Conservation (phyloP, 2,113 vertebrate genomes). For the Machaerirhynchus nigripectus region DNA sequence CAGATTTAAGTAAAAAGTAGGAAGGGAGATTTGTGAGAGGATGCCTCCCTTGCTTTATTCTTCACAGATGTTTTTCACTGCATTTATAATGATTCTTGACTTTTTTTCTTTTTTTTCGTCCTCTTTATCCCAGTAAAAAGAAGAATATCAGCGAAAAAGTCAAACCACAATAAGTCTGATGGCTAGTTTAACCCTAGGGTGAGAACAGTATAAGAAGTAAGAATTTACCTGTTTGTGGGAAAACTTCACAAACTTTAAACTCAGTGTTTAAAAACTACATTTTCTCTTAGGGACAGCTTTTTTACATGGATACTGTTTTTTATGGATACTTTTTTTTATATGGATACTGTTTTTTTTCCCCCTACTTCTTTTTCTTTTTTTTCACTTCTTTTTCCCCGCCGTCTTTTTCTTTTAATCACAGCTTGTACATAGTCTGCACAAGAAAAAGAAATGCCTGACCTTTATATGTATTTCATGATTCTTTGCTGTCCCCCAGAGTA, state of each 20-base stretch:
- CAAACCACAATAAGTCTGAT: not conserved
- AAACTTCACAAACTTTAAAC: too few species aligned
- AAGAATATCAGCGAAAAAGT: not conserved
- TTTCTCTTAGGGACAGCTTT: not conserved
- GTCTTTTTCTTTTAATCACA: too few species aligned
- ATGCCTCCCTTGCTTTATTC: not conserved
- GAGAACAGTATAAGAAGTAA: not conserved
- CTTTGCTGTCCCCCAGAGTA: not conserved
- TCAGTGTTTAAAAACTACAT: not conserved
- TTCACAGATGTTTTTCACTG: not conserved
- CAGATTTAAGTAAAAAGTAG: not conserved
- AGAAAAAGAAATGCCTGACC: not conserved
- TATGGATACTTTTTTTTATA: too few species aligned
- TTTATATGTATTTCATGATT: not conserved
- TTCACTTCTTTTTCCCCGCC: rapidly evolving
- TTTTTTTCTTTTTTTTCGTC: not conserved
- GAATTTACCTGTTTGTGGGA: not conserved
- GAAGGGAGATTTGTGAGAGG: not conserved
- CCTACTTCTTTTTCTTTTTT: too few species aligned
- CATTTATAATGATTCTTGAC: not conserved
- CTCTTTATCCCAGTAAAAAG: not conserved
- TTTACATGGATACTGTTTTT: not conserved
- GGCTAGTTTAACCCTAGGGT: not conserved
- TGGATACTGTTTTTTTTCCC: too few species aligned
- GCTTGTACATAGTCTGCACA: not conserved